These are phyloP conservation scores for Yoshiicerus persimilis DNA, from an alignment of 1,140 invertebrate genomes.

Conservation along the genomic window DNA sequence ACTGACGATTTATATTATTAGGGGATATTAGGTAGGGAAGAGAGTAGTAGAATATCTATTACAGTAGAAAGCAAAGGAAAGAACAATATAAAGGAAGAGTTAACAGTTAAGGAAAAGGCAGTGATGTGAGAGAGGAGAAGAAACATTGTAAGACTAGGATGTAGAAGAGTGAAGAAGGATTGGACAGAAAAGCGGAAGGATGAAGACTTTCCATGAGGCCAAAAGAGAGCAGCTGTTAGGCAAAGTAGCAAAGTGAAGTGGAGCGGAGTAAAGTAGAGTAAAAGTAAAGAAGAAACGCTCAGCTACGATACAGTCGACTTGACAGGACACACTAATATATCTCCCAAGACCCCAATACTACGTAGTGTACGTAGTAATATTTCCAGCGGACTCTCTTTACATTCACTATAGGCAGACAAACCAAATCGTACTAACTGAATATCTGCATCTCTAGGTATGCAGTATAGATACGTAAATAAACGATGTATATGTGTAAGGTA, in stretches of 20 bases:
- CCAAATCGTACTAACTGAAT: neutral
- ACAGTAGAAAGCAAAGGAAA: neutral
- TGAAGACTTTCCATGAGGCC: neutral
- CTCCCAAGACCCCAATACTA: neutral
- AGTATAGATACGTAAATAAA: neutral
- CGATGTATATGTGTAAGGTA: neutral
- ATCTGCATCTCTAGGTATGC: neutral
- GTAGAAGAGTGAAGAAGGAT: neutral
- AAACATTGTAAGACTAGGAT: neutral
- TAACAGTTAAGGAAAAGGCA: neutral
- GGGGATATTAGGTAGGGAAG: neutral
- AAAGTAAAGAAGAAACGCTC: neutral
- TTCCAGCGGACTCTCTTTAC: neutral
- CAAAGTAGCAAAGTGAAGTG: slow-evolving; percentile 15
- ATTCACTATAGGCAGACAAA: neutral
- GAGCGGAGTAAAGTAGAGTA: neutral
- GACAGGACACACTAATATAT: neutral
- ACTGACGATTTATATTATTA: neutral
- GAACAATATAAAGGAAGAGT: neutral
- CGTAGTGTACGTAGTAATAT: neutral
- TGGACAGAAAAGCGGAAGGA: neutral
- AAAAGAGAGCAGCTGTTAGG: slow-evolving; percentile 15
- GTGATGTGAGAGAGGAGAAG: neutral
- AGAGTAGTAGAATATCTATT: neutral
- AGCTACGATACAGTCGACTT: neutral